Conservation (phyloP, 2,797 vertebrate species). For the Petrocephalus sullivani region DNA sequence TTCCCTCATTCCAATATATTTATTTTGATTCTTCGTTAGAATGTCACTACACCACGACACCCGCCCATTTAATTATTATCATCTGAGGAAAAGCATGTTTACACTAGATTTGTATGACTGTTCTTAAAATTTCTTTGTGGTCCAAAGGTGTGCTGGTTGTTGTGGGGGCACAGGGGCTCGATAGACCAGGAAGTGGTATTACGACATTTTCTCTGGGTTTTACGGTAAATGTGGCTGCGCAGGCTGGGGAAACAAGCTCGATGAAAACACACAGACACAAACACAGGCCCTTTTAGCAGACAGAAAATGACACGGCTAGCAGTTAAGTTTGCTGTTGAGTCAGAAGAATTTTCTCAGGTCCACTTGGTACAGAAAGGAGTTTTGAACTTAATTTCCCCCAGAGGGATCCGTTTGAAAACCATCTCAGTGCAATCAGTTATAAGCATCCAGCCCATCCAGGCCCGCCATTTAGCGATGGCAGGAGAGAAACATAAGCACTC, state of each 20-base stretch:
- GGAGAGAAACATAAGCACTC: conserved; percentile 21
- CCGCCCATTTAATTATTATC: background rate
- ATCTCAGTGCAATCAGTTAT: conserved; percentile 22
- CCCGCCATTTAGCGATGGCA: conserved; percentile 22
- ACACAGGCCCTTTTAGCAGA: background rate
- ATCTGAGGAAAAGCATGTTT: background rate
- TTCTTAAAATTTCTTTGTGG: background rate
- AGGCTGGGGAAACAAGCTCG: background rate
- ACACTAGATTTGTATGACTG: background rate
- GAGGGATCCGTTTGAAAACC: conserved; percentile 26
- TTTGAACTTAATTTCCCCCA: conserved; percentile 31
- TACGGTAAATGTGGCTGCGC: background rate
- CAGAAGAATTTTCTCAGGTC: background rate
- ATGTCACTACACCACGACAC: background rate
- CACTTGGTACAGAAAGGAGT: background rate
- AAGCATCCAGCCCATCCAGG: background rate
- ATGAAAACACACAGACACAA: background rate
- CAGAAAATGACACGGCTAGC: background rate
- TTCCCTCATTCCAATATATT: background rate
- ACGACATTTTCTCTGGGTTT: background rate
- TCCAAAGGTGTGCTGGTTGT: background rate
- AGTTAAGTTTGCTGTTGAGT: background rate
- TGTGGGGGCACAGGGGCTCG: background rate
- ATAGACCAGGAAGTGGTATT: background rate
- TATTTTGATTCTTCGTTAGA: background rate